Evolutionary conservation across 2,113 vertebrate species (phyloP).

Genomic region (Apteryx owenii): DNA sequence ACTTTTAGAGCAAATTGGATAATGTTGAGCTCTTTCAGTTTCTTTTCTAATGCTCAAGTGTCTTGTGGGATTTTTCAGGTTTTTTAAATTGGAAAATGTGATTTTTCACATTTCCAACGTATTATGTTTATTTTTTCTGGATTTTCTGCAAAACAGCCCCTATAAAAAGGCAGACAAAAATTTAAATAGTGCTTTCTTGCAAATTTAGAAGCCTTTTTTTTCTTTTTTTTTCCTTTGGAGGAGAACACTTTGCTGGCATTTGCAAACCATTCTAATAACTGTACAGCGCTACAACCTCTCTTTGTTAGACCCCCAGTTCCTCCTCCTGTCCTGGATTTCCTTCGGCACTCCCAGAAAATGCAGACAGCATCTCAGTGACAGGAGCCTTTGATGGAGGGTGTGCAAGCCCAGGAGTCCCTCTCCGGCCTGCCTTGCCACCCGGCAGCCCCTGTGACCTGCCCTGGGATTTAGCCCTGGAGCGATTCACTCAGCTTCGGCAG

Average conservation of each 20-base stretch:
- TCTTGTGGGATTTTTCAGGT: background rate
- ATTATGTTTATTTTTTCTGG: background rate
- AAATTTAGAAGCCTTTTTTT: background rate
- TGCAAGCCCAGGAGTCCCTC: background rate
- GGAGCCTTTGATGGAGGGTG: background rate
- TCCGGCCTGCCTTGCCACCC: background rate
- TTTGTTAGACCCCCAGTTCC: background rate
- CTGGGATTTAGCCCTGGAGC: background rate
- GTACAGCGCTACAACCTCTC: background rate
- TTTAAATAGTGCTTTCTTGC: background rate
- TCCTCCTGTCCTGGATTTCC: background rate
- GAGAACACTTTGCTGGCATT: background rate
- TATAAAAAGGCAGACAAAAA: background rate
- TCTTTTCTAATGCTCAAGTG: background rate
- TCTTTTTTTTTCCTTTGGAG: background rate
- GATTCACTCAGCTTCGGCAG: background rate
- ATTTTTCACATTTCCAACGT: background rate
- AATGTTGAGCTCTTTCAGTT: background rate
- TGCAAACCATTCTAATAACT: background rate
- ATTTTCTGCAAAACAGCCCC: background rate
- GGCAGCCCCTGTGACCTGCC: background rate
- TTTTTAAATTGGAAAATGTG: background rate
- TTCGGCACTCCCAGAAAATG: background rate
- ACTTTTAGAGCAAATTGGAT: conserved; percentile 5
- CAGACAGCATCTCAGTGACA: background rate